Evolutionary conservation across 2,888 invertebrate genomes (phyloP).

Genomic region (Hoplodrina blanda): DNA sequence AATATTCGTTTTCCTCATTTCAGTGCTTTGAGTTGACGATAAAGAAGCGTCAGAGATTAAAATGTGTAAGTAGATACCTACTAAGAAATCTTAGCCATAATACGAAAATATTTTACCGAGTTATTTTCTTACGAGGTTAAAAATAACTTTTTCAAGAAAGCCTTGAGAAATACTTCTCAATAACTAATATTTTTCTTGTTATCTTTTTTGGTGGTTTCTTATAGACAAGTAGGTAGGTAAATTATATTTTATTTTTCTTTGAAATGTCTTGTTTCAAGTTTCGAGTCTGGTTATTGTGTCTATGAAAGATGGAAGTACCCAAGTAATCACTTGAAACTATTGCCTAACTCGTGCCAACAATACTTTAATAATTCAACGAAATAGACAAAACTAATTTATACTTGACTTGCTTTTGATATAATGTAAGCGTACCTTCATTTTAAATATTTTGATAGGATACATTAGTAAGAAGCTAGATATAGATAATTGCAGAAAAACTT

Average conservation of each 20-base stretch:
- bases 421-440: neutral
- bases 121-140: neutral
- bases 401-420: neutral
- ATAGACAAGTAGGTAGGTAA: neutral
- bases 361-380: conserved; percentile 7
- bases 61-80: neutral
- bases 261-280: conserved; percentile 5
- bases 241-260: neutral
- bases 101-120: neutral
- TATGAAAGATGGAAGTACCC: no score
- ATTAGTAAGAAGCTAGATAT: neutral
- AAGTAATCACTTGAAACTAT: neutral
- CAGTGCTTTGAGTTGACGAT: neutral
- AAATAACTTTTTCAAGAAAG: neutral
- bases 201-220: conserved; percentile 1
- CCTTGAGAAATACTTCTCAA: conserved; percentile 4
- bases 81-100: neutral
- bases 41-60: neutral
- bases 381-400: neutral
- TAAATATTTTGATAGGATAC: neutral
- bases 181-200: conserved; percentile 12
- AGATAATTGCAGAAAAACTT: neutral
- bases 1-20: neutral
- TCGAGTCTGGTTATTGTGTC: conserved; percentile 3
- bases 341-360: neutral